phyloP scores from a whole-genome alignment of 2,888 invertebrate genomes.

The Punctoribates punctum region DNA sequence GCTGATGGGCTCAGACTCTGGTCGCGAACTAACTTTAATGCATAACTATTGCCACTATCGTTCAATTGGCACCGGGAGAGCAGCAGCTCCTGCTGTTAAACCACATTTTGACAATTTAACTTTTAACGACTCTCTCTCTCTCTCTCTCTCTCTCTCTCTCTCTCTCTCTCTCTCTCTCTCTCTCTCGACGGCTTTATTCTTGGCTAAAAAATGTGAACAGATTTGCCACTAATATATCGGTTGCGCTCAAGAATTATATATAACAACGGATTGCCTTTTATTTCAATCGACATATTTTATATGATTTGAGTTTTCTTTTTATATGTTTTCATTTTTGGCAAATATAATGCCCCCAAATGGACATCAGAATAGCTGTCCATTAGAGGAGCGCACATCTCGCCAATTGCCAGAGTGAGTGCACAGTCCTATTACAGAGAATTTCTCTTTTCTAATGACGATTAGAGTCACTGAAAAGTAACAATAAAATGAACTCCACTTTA shows the following conservation, averaged over 20 bases:
- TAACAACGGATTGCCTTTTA: not conserved
- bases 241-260: not conserved
- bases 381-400: not conserved
- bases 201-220: not conserved
- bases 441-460: not conserved
- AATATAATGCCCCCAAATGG: not conserved
- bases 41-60: not conserved
- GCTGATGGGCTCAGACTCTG: constrained; percentile 14
- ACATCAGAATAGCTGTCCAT: not conserved
- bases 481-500: not conserved
- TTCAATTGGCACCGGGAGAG: constrained; percentile 12
- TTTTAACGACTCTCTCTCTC: constrained; percentile 14
- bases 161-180: no score
- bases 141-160: not conserved
- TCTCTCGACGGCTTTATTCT: no score
- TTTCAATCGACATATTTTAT: not conserved
- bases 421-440: not conserved
- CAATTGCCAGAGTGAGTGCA: no score
- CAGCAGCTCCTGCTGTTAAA: constrained; percentile 27
- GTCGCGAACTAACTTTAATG: constrained; percentile 26
- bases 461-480: not conserved
- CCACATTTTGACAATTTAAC: constrained; percentile 33
- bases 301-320: not conserved
- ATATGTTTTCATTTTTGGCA: not conserved
- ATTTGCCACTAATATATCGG: not conserved